phyloP scores from a whole-genome alignment of 2,797 vertebrate genomes.

The Avahi laniger region DNA sequence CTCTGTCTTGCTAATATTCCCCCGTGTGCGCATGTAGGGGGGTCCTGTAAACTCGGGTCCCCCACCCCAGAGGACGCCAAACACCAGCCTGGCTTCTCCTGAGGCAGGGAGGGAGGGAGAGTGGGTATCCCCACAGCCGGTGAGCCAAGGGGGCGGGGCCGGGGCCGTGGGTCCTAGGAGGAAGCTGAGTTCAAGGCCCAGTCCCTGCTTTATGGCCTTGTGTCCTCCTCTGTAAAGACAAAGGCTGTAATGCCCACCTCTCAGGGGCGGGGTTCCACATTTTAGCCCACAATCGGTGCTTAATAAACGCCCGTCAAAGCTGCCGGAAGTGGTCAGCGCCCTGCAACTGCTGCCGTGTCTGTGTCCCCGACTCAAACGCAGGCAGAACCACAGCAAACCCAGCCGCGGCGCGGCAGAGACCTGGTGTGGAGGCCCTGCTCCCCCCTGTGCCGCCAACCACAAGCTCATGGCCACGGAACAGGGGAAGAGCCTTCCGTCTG shows the following conservation, averaged over 20 bases:
- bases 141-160: accelerated
- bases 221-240: not conserved
- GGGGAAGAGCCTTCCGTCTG: conserved; percentile 88
- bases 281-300: accelerated
- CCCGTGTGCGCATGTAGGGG: no score
- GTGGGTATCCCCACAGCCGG: not conserved
- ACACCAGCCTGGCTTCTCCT: not conserved
- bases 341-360: accelerated
- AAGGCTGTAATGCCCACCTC: accelerated
- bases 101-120: not conserved
- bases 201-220: accelerated
- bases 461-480: conserved; percentile 88
- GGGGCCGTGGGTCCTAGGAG: not conserved
- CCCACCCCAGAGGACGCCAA: no score
- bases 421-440: conserved; percentile 86
- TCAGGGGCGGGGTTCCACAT: accelerated
- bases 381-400: conserved; percentile 89
- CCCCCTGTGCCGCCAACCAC: conserved; percentile 89
- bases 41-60: not conserved
- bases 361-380: conserved; percentile 64
- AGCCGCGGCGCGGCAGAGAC: conserved; percentile 84
- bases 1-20: no score
- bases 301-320: accelerated
- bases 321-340: accelerated
- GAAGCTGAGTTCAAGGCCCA: not conserved